Base-by-base conservation (phyloP, 2,888 invertebrate species). In the Lacanobia wlatinum region DNA sequence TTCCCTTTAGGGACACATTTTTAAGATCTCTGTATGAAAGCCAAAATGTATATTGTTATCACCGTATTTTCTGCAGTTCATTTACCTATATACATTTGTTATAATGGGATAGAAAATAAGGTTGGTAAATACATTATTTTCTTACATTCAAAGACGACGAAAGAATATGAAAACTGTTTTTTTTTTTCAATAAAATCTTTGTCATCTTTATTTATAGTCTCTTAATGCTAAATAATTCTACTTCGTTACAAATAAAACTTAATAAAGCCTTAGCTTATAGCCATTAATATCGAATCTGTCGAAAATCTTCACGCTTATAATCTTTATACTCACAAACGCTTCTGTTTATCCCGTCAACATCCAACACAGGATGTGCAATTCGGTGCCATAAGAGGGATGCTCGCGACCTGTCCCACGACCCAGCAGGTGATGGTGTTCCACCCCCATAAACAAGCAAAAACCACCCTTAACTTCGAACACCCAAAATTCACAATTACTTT, bases 361-460 rank as follows among this genome's bases (percentile, higher is more conserved):
- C 80, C 76, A 83, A 91, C 89, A 89, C 92, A 93, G 93, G 93
- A 93, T 92, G 91, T 91, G 92, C 93, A 88, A 93, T 92, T 92
- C 88, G 84, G 88, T 90, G 89, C 92, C 79, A 86, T 91, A 93
- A 94, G 96, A 95, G 95, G 95, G 96, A 95, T 95, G 94, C 84
- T 91, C 87, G 87, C 90, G 94, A 94, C 94, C 94, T 94, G 92
- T 94, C 95, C 89, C 94, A 95, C 94, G 95, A 94, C 94, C 95
- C 93, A 85, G 90, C 94, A 94, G 94, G 94, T 95, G 94, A 92
- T 92, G 90, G 90, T 88, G 86, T 90, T 89, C 88, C 83, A 84
- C 78, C 81, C 76, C 69, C 78, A 68, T 82, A 80, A 53, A 71
- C 62, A 70, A 62, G 16, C 58, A 34, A 87, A 85, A 86, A 80